These are phyloP conservation scores for Ichneumoninae sp. DNA, from an alignment of 2,888 invertebrate genomes.

Conservation along the genomic window DNA sequence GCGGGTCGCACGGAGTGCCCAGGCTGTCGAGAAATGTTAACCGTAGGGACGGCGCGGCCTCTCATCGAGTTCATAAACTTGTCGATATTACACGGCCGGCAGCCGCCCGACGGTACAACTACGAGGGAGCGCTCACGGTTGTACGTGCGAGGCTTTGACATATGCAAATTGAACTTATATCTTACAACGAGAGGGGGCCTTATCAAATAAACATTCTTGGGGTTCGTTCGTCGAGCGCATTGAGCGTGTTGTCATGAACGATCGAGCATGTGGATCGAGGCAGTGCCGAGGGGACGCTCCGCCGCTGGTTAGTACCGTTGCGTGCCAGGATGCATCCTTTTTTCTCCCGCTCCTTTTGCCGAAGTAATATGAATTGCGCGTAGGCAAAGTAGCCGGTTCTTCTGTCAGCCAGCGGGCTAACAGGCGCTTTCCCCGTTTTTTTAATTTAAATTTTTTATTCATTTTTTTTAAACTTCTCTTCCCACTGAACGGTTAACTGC, in stretches of 20 bases:
- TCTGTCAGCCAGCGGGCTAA: constrained; percentile 48
- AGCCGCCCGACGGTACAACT: constrained; percentile 54
- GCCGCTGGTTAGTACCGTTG: constrained; percentile 61
- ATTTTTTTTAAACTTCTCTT: constrained; percentile 1
- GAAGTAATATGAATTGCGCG: constrained; percentile 57
- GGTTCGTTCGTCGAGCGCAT: constrained; percentile 65
- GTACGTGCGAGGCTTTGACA: constrained; percentile 68
- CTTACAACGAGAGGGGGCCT: constrained; percentile 68
- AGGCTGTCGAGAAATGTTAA: constrained; percentile 58
- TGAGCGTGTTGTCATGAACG: constrained; percentile 70
- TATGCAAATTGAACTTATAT: constrained; percentile 72
- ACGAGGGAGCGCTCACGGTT: constrained; percentile 48
- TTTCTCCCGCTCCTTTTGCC: constrained; percentile 26
- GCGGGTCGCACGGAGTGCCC: constrained; percentile 29
- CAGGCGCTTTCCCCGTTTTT: constrained; percentile 31
- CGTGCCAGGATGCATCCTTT: constrained; percentile 62
- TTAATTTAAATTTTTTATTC: not conserved
- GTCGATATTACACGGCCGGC: constrained; percentile 70
- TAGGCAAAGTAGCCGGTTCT: constrained; percentile 65
- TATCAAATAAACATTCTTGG: constrained; percentile 71
- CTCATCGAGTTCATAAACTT: constrained; percentile 70
- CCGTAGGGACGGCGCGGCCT: constrained; percentile 40
- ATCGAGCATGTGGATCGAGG: constrained; percentile 68
- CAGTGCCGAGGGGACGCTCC: constrained; percentile 43
- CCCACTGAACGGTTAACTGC: constrained; percentile 2